Evolutionary conservation across 1,140 invertebrate genomes (phyloP), one percentile per base, ranked within the genome.

Genomic region (Bombus superbus): DNA sequence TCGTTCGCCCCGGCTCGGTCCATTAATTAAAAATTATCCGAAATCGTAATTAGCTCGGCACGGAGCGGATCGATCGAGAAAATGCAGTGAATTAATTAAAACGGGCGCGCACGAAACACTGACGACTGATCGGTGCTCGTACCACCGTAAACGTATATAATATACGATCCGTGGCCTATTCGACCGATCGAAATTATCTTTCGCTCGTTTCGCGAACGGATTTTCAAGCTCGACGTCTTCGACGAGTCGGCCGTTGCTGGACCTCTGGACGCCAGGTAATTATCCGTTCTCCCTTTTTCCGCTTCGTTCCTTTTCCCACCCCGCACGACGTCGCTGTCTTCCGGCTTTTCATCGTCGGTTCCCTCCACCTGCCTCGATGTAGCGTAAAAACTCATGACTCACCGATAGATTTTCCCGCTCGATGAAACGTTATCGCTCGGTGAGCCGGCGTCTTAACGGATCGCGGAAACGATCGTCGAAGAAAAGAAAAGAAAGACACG

Each of bases 61-160:
- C 74, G 75, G 47, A 72, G 18, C 57, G 66, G 81, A 89, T 90
- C 82, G 88, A 90, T 89, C 81, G 74, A 87, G 88, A 85, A 90
- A 90, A 90, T 87, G 80, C 80, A 71, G 81, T 89, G 86, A 90
- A 90, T 90, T 90, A 90, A 90, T 90, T 86, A 90, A 89, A 89
- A 69, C 76, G 64, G 64, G 57, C 18, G 79, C 74, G 32, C 69
- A 68, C 38, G 72, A 79, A 53, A 47, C 68, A 74, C n/a, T 2
- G 32, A 10, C 6, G 69, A 13, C 59, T 66, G 35, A 73, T 69
- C 69, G 66, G 28, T 8, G 28, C 28, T 42, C 32, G 64, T 74
- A 68, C 57, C 77, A 32, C 13, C 71, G 71, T 73, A 32, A 42
- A 77, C 62, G 35, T 77, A 68, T 78, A 71, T 83, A 69, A 83